Base-by-base conservation (phyloP, 2,888 invertebrate genomes). In the Orthonevra nobilis region DNA sequence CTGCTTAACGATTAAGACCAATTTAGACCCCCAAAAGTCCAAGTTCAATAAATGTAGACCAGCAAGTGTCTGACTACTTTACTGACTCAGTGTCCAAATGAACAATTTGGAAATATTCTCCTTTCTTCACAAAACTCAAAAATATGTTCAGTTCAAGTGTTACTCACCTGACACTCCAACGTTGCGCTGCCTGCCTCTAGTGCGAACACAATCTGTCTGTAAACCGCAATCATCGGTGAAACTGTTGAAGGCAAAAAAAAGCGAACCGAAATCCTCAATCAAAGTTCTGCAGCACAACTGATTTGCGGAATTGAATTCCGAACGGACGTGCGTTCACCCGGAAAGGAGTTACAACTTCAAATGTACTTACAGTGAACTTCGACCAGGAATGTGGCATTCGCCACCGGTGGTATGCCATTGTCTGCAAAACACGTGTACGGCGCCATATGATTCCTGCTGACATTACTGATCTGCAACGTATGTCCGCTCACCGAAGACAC, bases 381-480 rank as follows among this genome's bases (percentile, higher is more conserved):
- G n/a, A 97, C 92, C 61, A 92, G 91, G 81, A 95, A 96, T 9
- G 93, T 94, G 86, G 94, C 94, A 86, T 93, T 94, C 17, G 94
- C 94, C 15, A 94, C 91, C 0, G 97, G 97, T 34, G 95, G 93
- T 85, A 97, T 93, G 1, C 96, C 97, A 86, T 98, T 98, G 87
- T 93, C 92, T 10, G 95, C 95, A 50, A 92, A 90, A 84, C 94
- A 94, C 79, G 91, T 90, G 85, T 94, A 94, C n/a, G 90, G 90
- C 28, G 94, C 94, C 93, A 93, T 94, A 85, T 94, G 93, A 68
- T 91, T 91, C 66, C 94, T 90, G 82, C 91, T 93, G 30, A 94
- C 92, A 84, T 91, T 91, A 0, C 94, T 94, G 81, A 97, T 92
- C 87, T 94, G 96, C 81, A 97, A 89, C n/a, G 92, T 92, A 66